Evolutionary conservation across 2,113 vertebrate genomes (phyloP), one percentile per base, ranked within the genome.

Genomic region (Actinemys pallida): DNA sequence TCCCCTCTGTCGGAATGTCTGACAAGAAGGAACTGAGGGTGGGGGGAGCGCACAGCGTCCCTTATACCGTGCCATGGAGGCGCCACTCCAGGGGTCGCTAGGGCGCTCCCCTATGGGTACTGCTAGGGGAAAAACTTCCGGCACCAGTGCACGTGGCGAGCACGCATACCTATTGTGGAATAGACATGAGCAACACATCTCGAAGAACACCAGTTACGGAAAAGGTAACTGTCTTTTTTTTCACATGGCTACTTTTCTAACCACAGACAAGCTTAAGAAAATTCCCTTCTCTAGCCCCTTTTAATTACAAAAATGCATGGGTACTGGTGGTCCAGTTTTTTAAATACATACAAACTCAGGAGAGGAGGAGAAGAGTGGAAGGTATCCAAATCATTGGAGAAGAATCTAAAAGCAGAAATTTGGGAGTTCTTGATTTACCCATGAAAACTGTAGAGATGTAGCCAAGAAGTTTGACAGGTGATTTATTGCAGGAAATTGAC

Each of bases 311-410:
- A 69, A 69, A 19, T 69, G 31, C 35, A 35, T 19, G 35, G 35
- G 16, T 31, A 65, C 14, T 94, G 4, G 1, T 78, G 83, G 39
- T 75, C 88, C 47, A 62, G 87, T 81, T 90, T 93, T 88, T 54
- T 45, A 82, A 88, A 39, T 52, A 81, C 39, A 19, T n/a, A n/a
- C 31, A 19, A n/a, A 14, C 84, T 9, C 29, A 69, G 47, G 53
- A 84, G 88, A 90, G 45, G 59, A 35, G 52, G 25, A 93, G 79
- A 45, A 86, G 84, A 52, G 59, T 47, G 78, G 54, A 79, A 84
- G 13, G 69, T 84, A 57, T 89, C 87, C 83, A 96, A 95, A 84
- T 90, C 72, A 86, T n/a, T 88, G 62, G 80, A 91, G 82, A 86
- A 90, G 13, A 93, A 78, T 93, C 35, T 14, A 6, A 69, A 94